Base-by-base conservation (phyloP, 2,888 invertebrate species). In the Pristionchus maxplancki region DNA sequence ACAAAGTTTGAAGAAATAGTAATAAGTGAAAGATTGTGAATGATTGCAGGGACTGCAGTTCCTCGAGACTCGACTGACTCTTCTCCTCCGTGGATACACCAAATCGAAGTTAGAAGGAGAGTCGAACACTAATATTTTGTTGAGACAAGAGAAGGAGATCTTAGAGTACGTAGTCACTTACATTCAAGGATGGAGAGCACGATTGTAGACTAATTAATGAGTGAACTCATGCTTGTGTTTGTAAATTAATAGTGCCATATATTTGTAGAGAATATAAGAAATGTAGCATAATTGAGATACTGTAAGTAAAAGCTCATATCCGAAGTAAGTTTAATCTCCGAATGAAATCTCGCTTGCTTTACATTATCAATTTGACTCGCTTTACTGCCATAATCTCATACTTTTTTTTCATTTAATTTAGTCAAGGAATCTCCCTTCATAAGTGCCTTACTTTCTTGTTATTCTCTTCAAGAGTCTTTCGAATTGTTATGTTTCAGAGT, bases 71-170 rank as follows among this genome's bases (percentile, higher is more conserved):
- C 64, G 86, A 11, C 24, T 86, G 20, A 44, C 67, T 71, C 71
- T 86, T 44, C 67, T 86, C n/a, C 86, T 86, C n/a, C 86, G 64
- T 86, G 86, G 67, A 67, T 86, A 86, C 71, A 48, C 50, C 17
- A 58, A 71, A 24, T 64, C 31, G 44, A 64, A 67, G 44, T 48
- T 86, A 31, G 86, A 86, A 28, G 86, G 86, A 67, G 71, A 86
- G 15, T 44, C 53, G 34, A 86, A 86, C 50, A 48, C 71, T 28
- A 34, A 31, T 34, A 48, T 86, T 48, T 48, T 86, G 9, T 31
- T 86, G 48, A 64, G 86, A 86, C 67, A 71, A 48, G 86, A 86
- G 48, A 86, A 86, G 71, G 86, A 28, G n/a, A 44, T 86, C 15
- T 48, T 86, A n/a, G 67, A 86, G 71, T 20, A 71, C n/a, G 86